Percentiles rank a stretch among this genome's conserved stretches.
Conservation (phyloP, 2,888 invertebrate species). For the Desoria tigrina region DNA sequence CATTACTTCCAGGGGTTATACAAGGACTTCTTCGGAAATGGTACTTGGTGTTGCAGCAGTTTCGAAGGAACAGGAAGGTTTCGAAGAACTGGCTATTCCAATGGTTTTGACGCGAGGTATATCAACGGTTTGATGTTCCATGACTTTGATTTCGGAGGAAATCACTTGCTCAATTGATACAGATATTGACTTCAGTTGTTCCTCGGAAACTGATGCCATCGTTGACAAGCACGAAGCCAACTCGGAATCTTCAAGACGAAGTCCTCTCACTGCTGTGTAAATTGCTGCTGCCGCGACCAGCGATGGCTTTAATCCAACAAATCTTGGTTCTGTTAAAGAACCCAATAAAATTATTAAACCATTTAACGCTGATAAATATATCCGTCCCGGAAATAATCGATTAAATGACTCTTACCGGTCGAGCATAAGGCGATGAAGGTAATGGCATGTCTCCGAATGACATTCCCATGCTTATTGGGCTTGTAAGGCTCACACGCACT, state of each 20-base stretch:
- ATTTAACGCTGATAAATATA: too few relatives aligned
- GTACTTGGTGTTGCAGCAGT: conserved; percentile 19
- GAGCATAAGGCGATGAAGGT: conserved; percentile 76
- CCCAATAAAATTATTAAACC: not conserved
- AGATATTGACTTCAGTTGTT: conserved; percentile 49
- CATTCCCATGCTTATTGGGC: conserved; percentile 60
- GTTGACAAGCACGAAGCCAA: conserved; percentile 42
- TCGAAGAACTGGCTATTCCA: conserved; percentile 23
- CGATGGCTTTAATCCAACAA: conserved; percentile 51
- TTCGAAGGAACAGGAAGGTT: conserved; percentile 32
- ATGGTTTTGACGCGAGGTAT: conserved; percentile 31
- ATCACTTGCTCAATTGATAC: conserved; percentile 52
- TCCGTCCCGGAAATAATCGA: too few relatives aligned
- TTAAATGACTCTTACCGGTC: conserved; percentile 68
- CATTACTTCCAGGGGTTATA: conserved; percentile 27
- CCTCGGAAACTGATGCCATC: conserved; percentile 44
- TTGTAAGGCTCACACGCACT: conserved; percentile 55
- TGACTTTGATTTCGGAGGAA: conserved; percentile 49
- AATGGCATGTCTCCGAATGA: conserved; percentile 72
- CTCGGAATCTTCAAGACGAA: conserved; percentile 41
- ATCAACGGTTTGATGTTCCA: conserved; percentile 51
- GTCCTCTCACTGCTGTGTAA: conserved; percentile 52
- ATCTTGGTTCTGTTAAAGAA: conserved; percentile 48
- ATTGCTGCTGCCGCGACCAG: conserved; percentile 52
- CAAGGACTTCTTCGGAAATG: conserved; percentile 39